These are phyloP conservation scores for Drosophila paracracens DNA, from an alignment of 2,888 invertebrate genomes.

Conservation along the genomic window DNA sequence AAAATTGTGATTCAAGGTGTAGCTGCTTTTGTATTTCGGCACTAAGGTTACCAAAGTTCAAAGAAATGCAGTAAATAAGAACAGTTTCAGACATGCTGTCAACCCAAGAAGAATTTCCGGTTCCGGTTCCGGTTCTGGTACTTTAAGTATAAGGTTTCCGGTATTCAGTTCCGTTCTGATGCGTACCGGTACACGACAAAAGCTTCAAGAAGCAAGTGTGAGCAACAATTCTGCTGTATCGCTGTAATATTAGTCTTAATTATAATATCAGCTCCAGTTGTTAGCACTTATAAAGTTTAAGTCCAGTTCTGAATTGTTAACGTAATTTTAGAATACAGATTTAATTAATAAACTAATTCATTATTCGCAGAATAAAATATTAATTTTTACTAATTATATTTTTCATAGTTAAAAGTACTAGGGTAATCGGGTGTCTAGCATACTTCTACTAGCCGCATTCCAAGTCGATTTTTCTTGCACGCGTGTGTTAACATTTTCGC, in stretches of 20 bases:
- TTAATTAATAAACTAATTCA: background rate
- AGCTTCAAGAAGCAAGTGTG: too few species aligned
- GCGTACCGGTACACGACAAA: background rate
- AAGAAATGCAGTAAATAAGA: background rate
- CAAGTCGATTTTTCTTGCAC: conserved; percentile 47
- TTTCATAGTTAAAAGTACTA: background rate
- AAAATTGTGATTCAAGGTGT: background rate
- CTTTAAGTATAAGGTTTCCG: accelerated
- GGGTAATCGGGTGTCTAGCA: conserved; percentile 6
- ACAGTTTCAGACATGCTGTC: background rate
- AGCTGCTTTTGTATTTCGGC: background rate
- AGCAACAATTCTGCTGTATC: background rate
- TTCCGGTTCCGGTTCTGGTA: background rate
- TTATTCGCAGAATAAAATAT: background rate
- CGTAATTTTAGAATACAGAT: accelerated
- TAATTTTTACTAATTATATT: background rate
- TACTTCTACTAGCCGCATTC: background rate
- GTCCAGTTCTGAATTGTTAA: background rate
- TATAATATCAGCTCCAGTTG: background rate
- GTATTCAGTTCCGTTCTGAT: background rate
- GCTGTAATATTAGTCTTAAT: background rate
- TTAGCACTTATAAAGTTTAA: background rate
- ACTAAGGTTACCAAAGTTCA: background rate
- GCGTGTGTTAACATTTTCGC: conserved; percentile 52
- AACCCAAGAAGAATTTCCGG: background rate